Base-by-base conservation (phyloP, 30 jellyfish, hydroid and myxozoan species). In the Morbakka virulenta region DNA sequence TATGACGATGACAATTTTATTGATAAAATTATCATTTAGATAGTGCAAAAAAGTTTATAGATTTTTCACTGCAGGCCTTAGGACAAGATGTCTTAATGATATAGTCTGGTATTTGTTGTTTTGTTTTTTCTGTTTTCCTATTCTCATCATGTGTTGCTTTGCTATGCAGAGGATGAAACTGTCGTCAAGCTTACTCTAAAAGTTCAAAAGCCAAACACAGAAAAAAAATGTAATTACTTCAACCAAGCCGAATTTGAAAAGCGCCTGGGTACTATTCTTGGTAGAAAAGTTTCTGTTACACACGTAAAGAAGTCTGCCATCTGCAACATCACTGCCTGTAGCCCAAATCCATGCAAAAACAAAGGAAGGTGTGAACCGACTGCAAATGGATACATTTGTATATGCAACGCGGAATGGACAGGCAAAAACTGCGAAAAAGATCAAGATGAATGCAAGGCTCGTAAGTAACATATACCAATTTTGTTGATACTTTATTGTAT, bases 331-430 rank as follows among this genome's bases (percentile, higher is more conserved):
- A 77, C 95, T 28, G 95, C 89, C 22, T 91, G 98, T 52, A 87
- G 82, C 53, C 95, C 87, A 24, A 85, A 80, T 68, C 98, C 98
- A 0, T 91, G 98, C 66, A 36, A 28, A 52, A 72, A 91, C 52
- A 64, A 72, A n/a, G 98, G 95, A 6, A 67, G 73, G 41, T 91
- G 98, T 65, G 88, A 80, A 48, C 25, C 80, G 52, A 79, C 95
- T 14, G 72, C 50, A 0, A 80, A 76, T 24, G 89, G 98, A 24
- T 85, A 31, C 66, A 76, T 23, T 35, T 91, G 98, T 74, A 52
- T 84, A 1, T 91, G 98, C 69, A 73, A 81, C 23, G 61, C 85
- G 30, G 89, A 83, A 35, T 85, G 96, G 98, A 35, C 27, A 2
- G 98, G 98, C n/a, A 14, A 36, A 17, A 66, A 67, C 13, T 91